Conservation (phyloP, 2,113 vertebrate genomes). For the Podilymbus podiceps region DNA sequence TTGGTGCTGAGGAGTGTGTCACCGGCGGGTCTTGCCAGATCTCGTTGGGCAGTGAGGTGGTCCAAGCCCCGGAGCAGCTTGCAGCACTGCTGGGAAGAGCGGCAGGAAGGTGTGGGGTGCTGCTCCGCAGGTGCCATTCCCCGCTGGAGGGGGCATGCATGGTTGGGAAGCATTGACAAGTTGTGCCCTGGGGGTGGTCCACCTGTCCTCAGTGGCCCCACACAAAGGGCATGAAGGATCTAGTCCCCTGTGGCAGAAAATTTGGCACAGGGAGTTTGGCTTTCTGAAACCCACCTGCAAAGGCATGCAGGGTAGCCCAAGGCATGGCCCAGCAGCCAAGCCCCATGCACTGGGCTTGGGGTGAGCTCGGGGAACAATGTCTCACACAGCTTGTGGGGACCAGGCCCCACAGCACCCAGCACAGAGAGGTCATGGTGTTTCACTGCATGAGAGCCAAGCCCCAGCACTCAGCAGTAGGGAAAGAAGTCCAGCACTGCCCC, state of each 20-base stretch:
- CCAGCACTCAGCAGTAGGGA: neutral
- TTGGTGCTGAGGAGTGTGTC: neutral
- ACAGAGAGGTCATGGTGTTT: neutral
- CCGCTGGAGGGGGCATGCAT: rapidly evolving
- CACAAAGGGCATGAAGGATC: neutral
- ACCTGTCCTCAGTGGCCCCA: neutral
- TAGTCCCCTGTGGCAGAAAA: neutral
- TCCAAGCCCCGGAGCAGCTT: rapidly evolving
- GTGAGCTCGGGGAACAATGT: neutral
- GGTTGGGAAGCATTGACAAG: neutral
- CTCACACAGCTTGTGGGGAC: rapidly evolving
- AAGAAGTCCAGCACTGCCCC: neutral
- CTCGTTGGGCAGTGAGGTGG: rapidly evolving
- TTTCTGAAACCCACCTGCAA: neutral
- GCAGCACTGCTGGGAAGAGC: neutral
- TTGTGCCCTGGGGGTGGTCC: neutral
- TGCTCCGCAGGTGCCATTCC: neutral
- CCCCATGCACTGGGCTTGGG: neutral
- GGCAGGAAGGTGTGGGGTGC: neutral
- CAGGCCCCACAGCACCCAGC: rapidly evolving
- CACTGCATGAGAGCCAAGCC: neutral
- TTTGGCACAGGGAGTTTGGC: neutral
- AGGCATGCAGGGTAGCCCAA: neutral
- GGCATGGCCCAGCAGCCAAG: neutral
- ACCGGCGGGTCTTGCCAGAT: neutral